phyloP scores from a whole-genome alignment of 2,888 invertebrate genomes.

The Cephus nigrinus region DNA sequence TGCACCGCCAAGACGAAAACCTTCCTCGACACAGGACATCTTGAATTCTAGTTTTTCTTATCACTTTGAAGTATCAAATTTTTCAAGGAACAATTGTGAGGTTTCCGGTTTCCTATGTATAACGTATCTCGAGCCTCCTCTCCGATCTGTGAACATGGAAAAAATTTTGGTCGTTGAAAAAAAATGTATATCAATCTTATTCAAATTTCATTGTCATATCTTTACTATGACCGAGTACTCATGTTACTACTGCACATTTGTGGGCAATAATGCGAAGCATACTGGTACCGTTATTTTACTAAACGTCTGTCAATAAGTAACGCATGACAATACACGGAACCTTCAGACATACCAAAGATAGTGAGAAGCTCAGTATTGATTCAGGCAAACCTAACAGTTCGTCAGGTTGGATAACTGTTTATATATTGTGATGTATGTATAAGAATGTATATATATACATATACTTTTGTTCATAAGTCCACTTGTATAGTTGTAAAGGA shows the following conservation, averaged over 20 bases:
- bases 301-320: background rate
- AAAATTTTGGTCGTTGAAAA: no score
- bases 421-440: background rate
- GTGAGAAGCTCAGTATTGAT: background rate
- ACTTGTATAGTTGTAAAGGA: background rate
- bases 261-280: background rate
- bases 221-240: background rate
- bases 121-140: background rate
- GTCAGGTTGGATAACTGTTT: background rate
- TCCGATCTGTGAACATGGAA: background rate
- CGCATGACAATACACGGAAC: background rate
- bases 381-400: background rate
- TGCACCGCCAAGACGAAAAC: constrained; percentile 59
- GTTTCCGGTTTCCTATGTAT: background rate
- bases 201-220: background rate
- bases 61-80: background rate
- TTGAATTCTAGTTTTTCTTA: background rate
- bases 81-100: background rate
- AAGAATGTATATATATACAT: background rate
- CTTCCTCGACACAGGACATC: constrained; percentile 45
- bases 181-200: no score
- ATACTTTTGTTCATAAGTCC: background rate
- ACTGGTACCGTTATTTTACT: background rate
- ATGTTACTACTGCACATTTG: background rate
- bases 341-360: background rate